Base-by-base conservation (phyloP, 2,888 invertebrate genomes). In the Phortica okadai region DNA sequence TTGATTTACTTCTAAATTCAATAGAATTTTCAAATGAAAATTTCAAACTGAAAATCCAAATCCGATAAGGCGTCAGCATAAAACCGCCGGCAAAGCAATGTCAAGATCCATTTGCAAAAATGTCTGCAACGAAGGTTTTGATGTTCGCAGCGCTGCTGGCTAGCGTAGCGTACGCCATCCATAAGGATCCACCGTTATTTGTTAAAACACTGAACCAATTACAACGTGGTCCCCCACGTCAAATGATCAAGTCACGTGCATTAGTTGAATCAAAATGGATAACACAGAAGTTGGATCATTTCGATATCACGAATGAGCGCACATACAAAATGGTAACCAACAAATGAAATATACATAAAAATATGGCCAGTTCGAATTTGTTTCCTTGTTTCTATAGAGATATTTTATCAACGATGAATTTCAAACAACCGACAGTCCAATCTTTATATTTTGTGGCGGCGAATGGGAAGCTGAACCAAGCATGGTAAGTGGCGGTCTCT, bases 401-500 rank as follows among this genome's bases (percentile, higher is more conserved):
- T 94, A 92, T 83, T 92, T 92, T 88, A 91, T 92, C 80, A 93
- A 93, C 84, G 82, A 90, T 67, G 91, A 92, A 67, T 92, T 92
- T 62, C 90, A 88, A 45, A 79, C 83, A 4, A 84, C 90, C 0
- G 93, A 93, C 6, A 93, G 92, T 7, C 95, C 95, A 0, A 93
- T 95, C 6, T 93, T 95, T 70, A 93, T 95, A 64, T 93, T 93
- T 87, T 91, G 97, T 74, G 96, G 96, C 0, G 90, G 90, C 10
- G 96, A 97, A 91, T 96, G 96, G 93, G 89, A 90, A 2, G 95
- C 95, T 78, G 89, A 91, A 6, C 88, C 93, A 0, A 92, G 92
- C 10, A 94, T 93, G 93, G 89, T 95, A 82, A 86, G 84, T 42
- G 88, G 82, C 0, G 96, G 96, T 0, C 92, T 94, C 75, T 94